Percentiles rank a stretch among this genome's conserved stretches.
phyloP scores from a whole-genome alignment of 2,797 vertebrate species.

The Phalanger gymnotis region DNA sequence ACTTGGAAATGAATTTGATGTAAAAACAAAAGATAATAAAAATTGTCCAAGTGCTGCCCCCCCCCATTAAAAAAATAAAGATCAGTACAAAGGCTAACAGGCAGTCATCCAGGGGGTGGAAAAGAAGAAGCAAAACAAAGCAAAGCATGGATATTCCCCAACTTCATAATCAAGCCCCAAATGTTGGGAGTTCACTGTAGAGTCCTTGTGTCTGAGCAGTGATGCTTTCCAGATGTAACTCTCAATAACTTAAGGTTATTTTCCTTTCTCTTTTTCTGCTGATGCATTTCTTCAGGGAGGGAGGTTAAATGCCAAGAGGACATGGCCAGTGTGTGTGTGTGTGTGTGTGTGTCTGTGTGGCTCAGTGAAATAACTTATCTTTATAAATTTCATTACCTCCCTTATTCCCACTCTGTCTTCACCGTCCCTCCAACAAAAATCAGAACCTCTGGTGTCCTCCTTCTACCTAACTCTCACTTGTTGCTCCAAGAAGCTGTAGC shows the following conservation, averaged over 20 bases:
- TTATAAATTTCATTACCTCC: not conserved
- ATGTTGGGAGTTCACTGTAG: not conserved
- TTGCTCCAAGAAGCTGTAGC: not conserved
- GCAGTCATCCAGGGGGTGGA: not conserved
- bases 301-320: not conserved
- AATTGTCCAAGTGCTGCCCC: not conserved
- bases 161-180: not conserved
- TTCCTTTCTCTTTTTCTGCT: not conserved
- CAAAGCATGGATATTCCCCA: not conserved
- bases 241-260: not conserved
- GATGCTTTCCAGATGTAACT: constrained; percentile 2
- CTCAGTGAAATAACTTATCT: not conserved
- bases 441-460: not conserved
- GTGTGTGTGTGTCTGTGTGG: too few relatives aligned
- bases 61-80: not conserved
- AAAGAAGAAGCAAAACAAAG: not conserved
- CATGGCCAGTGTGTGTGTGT: not conserved
- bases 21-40: not conserved
- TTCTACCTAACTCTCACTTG: not conserved
- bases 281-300: not conserved
- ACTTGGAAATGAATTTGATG: not conserved
- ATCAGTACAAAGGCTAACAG: not conserved
- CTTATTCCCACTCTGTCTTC: too few relatives aligned
- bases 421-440: not conserved
- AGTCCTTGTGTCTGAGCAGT: not conserved